Evolutionary conservation across 2,113 vertebrate genomes (phyloP).

Genomic region (Odocoileus hemionus): DNA sequence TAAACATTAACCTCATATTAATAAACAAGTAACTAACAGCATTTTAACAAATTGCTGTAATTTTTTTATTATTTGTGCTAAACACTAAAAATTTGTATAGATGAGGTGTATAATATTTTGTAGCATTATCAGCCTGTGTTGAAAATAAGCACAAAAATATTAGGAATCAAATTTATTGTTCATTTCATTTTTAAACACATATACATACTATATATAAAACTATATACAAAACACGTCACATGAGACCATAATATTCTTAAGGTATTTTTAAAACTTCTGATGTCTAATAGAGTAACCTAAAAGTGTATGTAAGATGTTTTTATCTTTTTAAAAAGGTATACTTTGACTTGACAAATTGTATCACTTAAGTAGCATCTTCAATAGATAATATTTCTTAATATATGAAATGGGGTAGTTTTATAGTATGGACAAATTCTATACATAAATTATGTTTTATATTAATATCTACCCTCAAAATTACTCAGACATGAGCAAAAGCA

Average conservation of each 20-base stretch:
- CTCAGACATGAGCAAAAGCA: slow-evolving; percentile 72
- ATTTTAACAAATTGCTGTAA: slow-evolving; percentile 65
- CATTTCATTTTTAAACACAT: slow-evolving; percentile 62
- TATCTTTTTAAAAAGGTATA: slow-evolving; percentile 1
- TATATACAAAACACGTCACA: slow-evolving; percentile 47
- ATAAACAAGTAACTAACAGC: slow-evolving; percentile 76
- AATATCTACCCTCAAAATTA: slow-evolving; percentile 57
- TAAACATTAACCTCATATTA: slow-evolving; percentile 78
- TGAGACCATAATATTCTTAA: slow-evolving; percentile 51
- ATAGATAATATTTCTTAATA: slow-evolving; percentile 55
- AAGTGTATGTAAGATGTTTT: slow-evolving; percentile 32
- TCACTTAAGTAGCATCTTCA: slow-evolving; percentile 50
- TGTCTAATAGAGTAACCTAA: slow-evolving; percentile 50
- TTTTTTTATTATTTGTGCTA: slow-evolving; percentile 58
- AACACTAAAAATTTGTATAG: slow-evolving; percentile 62
- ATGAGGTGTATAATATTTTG: slow-evolving; percentile 57
- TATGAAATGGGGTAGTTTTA: slow-evolving; percentile 22
- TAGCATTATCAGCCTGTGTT: slow-evolving; percentile 67
- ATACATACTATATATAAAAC: slow-evolving; percentile 58
- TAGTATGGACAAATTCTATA: background rate
- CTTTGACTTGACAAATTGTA: slow-evolving; percentile 39
- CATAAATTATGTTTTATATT: background rate
- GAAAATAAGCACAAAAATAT: slow-evolving; percentile 78
- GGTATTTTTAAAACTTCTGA: slow-evolving; percentile 53
- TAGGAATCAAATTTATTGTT: slow-evolving; percentile 75